These are phyloP conservation scores for Leucania comma DNA, from an alignment of 2,888 invertebrate species.

Conservation along the genomic window DNA sequence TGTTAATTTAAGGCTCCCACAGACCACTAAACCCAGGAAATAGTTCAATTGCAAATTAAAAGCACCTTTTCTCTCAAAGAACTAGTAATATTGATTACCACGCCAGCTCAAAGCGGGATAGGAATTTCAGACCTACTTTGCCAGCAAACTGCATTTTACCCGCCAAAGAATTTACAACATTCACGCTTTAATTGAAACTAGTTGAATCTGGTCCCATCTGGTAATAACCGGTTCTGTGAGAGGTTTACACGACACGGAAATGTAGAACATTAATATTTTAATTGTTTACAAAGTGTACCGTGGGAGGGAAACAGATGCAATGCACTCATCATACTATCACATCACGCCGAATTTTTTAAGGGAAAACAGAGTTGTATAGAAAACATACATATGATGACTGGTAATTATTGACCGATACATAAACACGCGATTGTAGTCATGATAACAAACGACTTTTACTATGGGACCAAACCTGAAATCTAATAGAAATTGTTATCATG, in stretches of 20 bases:
- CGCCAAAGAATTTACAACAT: constrained; percentile 18
- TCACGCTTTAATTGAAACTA: constrained; percentile 14
- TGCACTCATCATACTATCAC: background rate
- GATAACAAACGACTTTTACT: no score
- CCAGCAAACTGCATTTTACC: constrained; percentile 3
- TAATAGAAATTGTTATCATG: no score
- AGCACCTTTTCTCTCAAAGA: background rate
- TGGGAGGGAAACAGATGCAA: constrained; percentile 14
- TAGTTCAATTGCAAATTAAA: background rate
- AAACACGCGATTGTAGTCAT: no score
- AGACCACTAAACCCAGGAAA: background rate
- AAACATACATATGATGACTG: no score
- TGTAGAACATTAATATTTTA: constrained; percentile 24
- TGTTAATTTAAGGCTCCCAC: background rate
- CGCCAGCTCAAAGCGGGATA: no score
- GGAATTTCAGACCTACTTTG: constrained; percentile 18
- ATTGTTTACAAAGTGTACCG: constrained; percentile 41
- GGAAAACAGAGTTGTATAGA: no score
- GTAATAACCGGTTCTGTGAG: constrained; percentile 19
- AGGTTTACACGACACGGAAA: constrained; percentile 40
- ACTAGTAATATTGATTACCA: background rate
- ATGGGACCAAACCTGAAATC: no score
- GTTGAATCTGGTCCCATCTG: constrained; percentile 18
- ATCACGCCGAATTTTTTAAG: background rate
- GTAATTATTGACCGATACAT: no score